These are phyloP conservation scores for Carterocephalus palaemon DNA, from an alignment of 2,888 invertebrate genomes.

Conservation along the genomic window DNA sequence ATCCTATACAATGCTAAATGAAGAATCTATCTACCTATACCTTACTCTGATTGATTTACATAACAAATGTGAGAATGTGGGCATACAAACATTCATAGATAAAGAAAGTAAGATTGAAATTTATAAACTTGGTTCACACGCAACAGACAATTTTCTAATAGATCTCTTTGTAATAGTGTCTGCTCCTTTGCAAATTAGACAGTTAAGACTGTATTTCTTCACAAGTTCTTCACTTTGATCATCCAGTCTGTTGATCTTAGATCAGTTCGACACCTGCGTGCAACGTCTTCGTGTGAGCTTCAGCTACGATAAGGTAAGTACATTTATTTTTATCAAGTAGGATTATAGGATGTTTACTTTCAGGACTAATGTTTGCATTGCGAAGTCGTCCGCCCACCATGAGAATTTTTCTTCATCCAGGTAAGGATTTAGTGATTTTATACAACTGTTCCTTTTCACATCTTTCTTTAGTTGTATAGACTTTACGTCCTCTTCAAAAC, in stretches of 20 bases:
- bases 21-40: too few relatives aligned
- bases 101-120: background rate
- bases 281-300: constrained; percentile 25
- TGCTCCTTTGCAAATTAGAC: constrained; percentile 21
- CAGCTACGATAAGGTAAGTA: constrained; percentile 23
- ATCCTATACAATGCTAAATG: too few relatives aligned
- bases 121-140: background rate
- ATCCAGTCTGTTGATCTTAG: constrained; percentile 30
- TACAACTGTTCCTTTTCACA: constrained; percentile 5
- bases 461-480: background rate
- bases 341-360: constrained; percentile 25
- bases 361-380: constrained; percentile 12
- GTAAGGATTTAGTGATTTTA: constrained; percentile 20
- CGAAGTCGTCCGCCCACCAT: constrained; percentile 23
- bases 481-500: background rate
- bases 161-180: constrained; percentile 6
- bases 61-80: too few relatives aligned
- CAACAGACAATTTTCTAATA: constrained; percentile 10
- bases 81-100: too few relatives aligned
- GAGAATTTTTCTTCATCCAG: constrained; percentile 18
- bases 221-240: constrained; percentile 13
- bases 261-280: constrained; percentile 32
- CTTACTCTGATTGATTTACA: too few relatives aligned
- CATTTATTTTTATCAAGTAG: constrained; percentile 8
- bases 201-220: background rate